These are phyloP conservation scores for Drosophila seguyi DNA, from an alignment of 1,140 invertebrate genomes.

Conservation along the genomic window DNA sequence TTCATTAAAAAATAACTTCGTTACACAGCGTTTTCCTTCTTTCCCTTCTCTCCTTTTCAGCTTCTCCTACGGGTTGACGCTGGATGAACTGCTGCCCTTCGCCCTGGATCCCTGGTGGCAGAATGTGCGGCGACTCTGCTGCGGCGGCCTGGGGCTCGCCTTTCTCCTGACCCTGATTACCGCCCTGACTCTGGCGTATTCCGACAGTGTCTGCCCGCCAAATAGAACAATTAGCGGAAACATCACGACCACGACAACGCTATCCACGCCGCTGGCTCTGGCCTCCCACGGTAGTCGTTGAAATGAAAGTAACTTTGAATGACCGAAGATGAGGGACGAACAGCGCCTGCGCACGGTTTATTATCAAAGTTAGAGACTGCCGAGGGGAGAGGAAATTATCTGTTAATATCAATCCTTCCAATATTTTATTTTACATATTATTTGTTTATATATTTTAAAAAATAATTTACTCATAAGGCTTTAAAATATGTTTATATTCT, in stretches of 20 bases:
- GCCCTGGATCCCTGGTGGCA: conserved; percentile 78
- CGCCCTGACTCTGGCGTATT: conserved; percentile 56
- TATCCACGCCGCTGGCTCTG: conserved; percentile 35
- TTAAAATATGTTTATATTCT: neutral
- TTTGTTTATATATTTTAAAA: neutral
- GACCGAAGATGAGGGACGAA: too few relatives aligned
- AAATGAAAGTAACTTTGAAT: neutral
- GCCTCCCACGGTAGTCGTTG: conserved; percentile 32
- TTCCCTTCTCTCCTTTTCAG: conserved; percentile 35
- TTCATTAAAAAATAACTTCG: conserved; percentile 81
- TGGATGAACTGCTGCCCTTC: conserved; percentile 77
- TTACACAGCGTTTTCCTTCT: conserved; percentile 25
- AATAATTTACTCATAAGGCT: neutral
- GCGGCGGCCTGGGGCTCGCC: conserved; percentile 58
- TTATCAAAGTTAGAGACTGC: neutral
- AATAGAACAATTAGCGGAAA: conserved; percentile 38
- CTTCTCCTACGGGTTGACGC: conserved; percentile 56
- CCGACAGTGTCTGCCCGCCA: conserved; percentile 33
- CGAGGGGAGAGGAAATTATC: neutral
- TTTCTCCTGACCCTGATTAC: conserved; percentile 71
- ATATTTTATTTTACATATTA: too few relatives aligned
- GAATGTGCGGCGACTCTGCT: conserved; percentile 60
- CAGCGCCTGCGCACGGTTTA: neutral
- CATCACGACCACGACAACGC: conserved; percentile 3
- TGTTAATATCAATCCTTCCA: neutral